phyloP scores from a whole-genome alignment of 2,888 invertebrate genomes.

The Bellardia pandia region DNA sequence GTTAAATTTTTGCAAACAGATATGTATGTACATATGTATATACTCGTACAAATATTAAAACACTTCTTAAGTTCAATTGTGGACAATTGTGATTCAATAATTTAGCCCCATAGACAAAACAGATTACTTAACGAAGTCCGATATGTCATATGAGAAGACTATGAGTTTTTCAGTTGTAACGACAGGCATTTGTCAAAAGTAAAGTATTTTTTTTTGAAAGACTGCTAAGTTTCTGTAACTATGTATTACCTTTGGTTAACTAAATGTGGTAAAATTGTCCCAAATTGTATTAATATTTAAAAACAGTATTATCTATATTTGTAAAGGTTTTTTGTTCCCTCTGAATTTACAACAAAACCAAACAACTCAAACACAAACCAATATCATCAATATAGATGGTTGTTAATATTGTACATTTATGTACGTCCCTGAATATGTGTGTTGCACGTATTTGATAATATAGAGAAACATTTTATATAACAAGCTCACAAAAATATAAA shows the following conservation, averaged over 20 bases:
- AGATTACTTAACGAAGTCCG: no score
- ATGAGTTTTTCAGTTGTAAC: no score
- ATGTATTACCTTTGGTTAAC: background rate
- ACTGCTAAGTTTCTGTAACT: no score
- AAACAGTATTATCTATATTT: background rate
- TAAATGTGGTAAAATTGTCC: constrained; percentile 1
- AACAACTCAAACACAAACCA: background rate
- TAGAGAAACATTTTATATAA: constrained; percentile 21
- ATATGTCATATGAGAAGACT: no score
- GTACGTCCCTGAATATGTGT: background rate
- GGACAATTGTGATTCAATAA: no score
- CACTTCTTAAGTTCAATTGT: no score
- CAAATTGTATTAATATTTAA: background rate
- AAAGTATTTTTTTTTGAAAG: no score
- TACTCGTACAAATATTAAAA: no score
- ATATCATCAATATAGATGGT: background rate
- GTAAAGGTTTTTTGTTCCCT: background rate
- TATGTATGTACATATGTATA: no score
- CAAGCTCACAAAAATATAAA: constrained; percentile 42
- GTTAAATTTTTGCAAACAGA: background rate
- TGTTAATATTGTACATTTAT: constrained; percentile 31
- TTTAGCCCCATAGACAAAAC: no score
- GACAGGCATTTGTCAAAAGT: no score
- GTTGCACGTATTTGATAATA: background rate
- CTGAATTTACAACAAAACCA: background rate